Percentiles rank a stretch among this genome's conserved stretches.
These are phyloP conservation scores for Danionella cerebrum DNA, from an alignment of 2,113 vertebrate species.

Conservation along the genomic window DNA sequence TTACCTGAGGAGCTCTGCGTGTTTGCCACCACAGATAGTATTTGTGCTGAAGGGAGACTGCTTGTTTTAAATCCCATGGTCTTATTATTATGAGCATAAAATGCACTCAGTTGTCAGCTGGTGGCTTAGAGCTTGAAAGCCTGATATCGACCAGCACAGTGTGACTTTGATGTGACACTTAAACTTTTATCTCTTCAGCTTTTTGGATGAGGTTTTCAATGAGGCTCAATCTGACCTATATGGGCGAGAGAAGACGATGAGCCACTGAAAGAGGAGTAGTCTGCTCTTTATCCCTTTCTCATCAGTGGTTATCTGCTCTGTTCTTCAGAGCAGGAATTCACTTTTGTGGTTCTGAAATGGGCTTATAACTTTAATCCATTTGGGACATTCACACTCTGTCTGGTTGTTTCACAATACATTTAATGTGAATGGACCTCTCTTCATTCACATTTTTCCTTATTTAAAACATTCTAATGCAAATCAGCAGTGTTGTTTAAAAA, in stretches of 20 bases:
- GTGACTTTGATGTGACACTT: conserved; percentile 10
- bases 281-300: conserved; percentile 3
- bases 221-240: background rate
- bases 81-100: conserved; percentile 26
- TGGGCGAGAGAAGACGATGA: background rate
- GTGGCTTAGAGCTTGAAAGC: conserved; percentile 13
- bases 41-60: background rate
- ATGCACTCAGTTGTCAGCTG: conserved; percentile 24
- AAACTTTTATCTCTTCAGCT: conserved; percentile 1
- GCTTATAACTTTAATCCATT: background rate
- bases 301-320: background rate
- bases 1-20: background rate
- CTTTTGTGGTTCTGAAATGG: background rate
- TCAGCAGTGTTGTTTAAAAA: too few relatives aligned
- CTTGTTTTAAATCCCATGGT: conserved; percentile 22
- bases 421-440: background rate
- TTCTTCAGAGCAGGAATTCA: background rate
- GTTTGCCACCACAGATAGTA: conserved; percentile 2
- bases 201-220: background rate
- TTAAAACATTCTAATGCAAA: background rate
- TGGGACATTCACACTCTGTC: background rate
- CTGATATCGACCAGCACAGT: conserved; percentile 2
- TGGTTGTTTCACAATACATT: background rate
- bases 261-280: background rate
- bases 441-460: background rate